Evolutionary conservation across 2,113 vertebrate species (phyloP), one percentile per base, ranked within the genome.

Genomic region (Prionailurus viverrinus): DNA sequence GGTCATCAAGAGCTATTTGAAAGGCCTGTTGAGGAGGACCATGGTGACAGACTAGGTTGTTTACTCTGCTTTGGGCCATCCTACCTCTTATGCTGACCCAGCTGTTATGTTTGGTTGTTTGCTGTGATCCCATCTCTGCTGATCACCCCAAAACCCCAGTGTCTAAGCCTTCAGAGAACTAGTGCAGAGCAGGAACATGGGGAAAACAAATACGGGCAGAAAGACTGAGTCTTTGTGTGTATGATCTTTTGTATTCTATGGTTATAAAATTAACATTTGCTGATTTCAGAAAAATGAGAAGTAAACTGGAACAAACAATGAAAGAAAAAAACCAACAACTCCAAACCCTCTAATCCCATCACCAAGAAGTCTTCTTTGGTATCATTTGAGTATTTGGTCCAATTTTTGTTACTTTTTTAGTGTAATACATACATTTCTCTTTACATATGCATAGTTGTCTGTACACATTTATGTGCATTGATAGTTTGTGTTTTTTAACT

Each of bases 211-310:
- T 89, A 51, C 0, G 7, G 55, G 45, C 48, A 90, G 3, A 74
- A 80, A 92, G n/a, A 61, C 36, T 21, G 8, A n/a, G 4, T 33
- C 48, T 8, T 39, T 92, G 90, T 89, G 4, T 41, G 85, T 90
- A 18, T 90, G 14, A 92, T 87, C 2, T 33, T 91, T 76, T 88
- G 63, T 23, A 79, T 83, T 68, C 93, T 94, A 85, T 89, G 33
- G 85, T 84, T n/a, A 68, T 58, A 78, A 95, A 96, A 73, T 73
- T 63, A 82, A 71, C 29, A 85, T 53, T 83, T 89, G 29, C 11
- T 88, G 7, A 66, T 48, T 93, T 91, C 31, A 66, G 14, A 81
- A 79, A 83, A 85, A 55, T 21, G 23, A 79, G 31, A 81, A 31
- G 3, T 25, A 85, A 92, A 79, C 27, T 51, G 7, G 27, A 84